Evolutionary conservation across 1,140 invertebrate species (phyloP), one percentile per base, ranked within the genome.

Genomic region (Drosophila simulans): DNA sequence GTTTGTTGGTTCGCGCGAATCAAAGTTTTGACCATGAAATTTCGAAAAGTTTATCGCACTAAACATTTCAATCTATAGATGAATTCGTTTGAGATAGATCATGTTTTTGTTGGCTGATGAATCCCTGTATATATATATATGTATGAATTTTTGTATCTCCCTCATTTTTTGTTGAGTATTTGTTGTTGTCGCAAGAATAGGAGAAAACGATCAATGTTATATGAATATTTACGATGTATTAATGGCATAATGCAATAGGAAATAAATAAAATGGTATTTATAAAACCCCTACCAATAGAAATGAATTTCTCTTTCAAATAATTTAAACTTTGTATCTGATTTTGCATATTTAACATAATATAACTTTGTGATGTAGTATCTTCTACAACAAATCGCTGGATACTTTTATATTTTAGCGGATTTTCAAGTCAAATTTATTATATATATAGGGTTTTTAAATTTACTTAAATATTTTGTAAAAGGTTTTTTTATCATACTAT

Each of bases 171-270:
- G 81, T 84, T 84, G 58, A 86, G 51, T 65, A 70, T 85, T 82
- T 81, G 75, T 77, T 81, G 80, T 74, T 68, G 75, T 63, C 58
- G 63, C 73, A 45, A 48, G 15, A 43, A 27, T 43, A 39, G 46
- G 53, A 71, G 65, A 54, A 63, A 59, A 70, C 71, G 81, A 83
- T 62, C 64, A 83, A 75, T 83, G 80, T 83, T 83, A 83, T 83
- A 80, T 83, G 81, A 83, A 84, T 84, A 83, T 83, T 80, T 84
- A 83, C 82, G 57, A 84, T 78, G 81, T 84, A 84, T 83, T 80
- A 71, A 83, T 66, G 56, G 71, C 80, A 83, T 76, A 71, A 52
- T 71, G 76, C 76, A 80, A 76, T 83, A 83, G 76, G 57, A 64
- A 84, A 85, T 84, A 84, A 84, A 80, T 39, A 80, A 83, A 64